Percentiles rank a stretch among this genome's conserved stretches.
Evolutionary conservation across 2,113 vertebrate species (phyloP).

Genomic region (Baryphthengus martii): DNA sequence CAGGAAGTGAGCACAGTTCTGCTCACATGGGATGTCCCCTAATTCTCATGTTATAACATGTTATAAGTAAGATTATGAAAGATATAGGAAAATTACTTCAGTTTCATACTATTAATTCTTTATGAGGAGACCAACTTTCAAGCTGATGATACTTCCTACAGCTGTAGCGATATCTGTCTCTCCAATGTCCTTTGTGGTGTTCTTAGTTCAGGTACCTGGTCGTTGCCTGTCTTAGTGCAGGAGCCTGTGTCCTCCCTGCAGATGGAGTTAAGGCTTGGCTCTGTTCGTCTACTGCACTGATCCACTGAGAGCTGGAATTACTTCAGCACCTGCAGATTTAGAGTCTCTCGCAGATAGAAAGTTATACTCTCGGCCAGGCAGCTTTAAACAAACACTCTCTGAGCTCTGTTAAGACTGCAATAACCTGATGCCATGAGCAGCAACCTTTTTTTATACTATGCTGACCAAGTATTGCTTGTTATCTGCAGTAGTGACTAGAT

Average conservation of each 20-base stretch:
- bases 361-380: not conserved
- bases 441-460: not conserved
- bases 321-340: not conserved
- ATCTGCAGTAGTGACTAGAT: not conserved
- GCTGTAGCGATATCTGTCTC: not conserved
- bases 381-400: not conserved
- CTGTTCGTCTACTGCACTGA: not conserved
- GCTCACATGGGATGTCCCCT: not conserved
- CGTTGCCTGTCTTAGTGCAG: not conserved
- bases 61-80: not conserved
- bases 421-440: not conserved
- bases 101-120: not conserved
- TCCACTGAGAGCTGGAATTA: not conserved
- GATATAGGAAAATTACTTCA: not conserved
- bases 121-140: not conserved
- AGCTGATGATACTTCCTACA: not conserved
- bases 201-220: not conserved
- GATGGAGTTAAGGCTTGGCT: not conserved
- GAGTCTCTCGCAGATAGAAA: not conserved
- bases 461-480: not conserved
- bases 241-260: not conserved
- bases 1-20: not conserved
- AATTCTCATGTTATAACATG: not conserved
- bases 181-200: fast-evolving
- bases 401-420: not conserved